These are phyloP conservation scores for Palaemon carinicauda DNA, from an alignment of 1,140 invertebrate genomes.

Conservation along the genomic window DNA sequence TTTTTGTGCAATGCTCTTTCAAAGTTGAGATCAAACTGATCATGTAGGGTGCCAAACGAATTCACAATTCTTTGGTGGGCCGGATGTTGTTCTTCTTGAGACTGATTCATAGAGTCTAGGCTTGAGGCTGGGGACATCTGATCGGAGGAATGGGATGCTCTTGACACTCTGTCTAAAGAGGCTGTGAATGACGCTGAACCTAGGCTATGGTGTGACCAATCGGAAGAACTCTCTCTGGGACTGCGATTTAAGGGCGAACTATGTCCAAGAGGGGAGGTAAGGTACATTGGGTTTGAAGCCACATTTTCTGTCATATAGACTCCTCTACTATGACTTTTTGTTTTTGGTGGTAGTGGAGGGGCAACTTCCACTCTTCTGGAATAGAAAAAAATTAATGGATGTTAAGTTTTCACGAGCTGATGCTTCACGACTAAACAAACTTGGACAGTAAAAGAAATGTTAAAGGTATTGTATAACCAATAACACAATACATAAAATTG, in stretches of 20 bases:
- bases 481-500: too few relatives aligned
- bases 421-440: neutral
- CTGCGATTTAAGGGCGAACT: slow-evolving; percentile 36
- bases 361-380: slow-evolving; percentile 62
- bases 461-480: too few relatives aligned
- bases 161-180: slow-evolving; percentile 21
- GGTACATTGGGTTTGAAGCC: neutral
- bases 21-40: slow-evolving; percentile 14
- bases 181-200: slow-evolving; percentile 5
- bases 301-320: slow-evolving; percentile 1
- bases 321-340: slow-evolving; percentile 63
- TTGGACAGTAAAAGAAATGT: neutral
- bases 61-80: slow-evolving; percentile 23
- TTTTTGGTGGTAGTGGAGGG: slow-evolving; percentile 81
- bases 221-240: slow-evolving; percentile 24
- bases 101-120: slow-evolving; percentile 84
- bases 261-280: slow-evolving; percentile 15
- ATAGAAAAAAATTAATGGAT: slow-evolving; percentile 54
- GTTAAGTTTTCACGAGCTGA: neutral
- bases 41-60: slow-evolving; percentile 16
- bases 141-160: slow-evolving; percentile 67
- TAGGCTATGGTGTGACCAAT: slow-evolving; percentile 10
- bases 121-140: slow-evolving; percentile 77
- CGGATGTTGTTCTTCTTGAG: slow-evolving; percentile 68
- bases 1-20: slow-evolving; percentile 6